Evolutionary conservation across 2,797 vertebrate genomes (phyloP).

Genomic region (Catamblyrhynchus diadema): DNA sequence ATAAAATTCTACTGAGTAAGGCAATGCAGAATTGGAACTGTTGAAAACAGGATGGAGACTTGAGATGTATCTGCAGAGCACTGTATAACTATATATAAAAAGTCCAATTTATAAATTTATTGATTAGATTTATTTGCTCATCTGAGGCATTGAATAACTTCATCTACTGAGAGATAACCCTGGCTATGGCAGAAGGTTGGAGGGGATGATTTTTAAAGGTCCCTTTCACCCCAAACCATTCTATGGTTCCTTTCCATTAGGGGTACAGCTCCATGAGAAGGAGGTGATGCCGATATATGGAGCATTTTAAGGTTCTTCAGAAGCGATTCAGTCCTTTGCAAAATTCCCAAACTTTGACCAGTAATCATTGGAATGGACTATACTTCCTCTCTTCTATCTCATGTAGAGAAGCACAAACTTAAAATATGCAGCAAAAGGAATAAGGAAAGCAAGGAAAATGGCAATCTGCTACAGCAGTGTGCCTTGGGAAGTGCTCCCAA

Average conservation of each 20-base stretch:
- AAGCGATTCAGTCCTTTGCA: background rate
- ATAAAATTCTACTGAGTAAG: background rate
- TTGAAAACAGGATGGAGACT: background rate
- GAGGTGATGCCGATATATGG: fast-evolving
- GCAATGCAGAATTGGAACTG: background rate
- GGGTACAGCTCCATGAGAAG: background rate
- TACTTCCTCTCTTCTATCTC: background rate
- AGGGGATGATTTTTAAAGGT: background rate
- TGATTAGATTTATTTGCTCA: background rate
- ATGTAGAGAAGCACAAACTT: background rate
- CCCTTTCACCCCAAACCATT: background rate
- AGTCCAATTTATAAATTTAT: background rate
- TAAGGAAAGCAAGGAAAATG: background rate
- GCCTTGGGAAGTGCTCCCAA: background rate
- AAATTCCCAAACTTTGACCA: background rate
- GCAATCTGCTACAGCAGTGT: background rate
- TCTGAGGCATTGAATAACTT: background rate
- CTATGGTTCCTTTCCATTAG: background rate
- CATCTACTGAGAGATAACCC: background rate
- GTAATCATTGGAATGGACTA: background rate
- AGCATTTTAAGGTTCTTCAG: background rate
- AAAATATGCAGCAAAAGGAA: background rate
- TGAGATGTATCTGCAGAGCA: background rate
- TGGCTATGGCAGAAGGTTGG: background rate
- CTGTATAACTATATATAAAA: background rate